Evolutionary conservation across 2,888 invertebrate species (phyloP).

Genomic region (Luffia ferchaultella): DNA sequence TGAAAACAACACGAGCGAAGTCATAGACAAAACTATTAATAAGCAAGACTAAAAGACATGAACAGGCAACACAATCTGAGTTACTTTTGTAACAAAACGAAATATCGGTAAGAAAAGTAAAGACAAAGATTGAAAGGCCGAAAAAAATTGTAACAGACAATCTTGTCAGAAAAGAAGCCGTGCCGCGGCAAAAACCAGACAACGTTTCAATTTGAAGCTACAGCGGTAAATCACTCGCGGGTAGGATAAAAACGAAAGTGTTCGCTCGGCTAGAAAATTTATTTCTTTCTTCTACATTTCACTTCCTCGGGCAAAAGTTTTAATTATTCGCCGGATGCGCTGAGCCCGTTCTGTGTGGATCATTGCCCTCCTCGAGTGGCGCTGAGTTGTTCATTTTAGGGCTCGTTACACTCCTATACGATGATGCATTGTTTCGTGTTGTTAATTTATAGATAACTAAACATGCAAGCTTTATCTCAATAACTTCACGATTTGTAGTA

Average conservation of each 20-base stretch:
- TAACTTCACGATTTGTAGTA: too few relatives aligned
- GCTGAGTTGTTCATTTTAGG: too few relatives aligned
- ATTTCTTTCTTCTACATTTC: constrained; percentile 49
- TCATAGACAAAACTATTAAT: too few relatives aligned
- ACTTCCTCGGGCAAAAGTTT: constrained; percentile 50
- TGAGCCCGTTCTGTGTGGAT: constrained; percentile 33
- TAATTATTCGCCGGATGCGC: constrained; percentile 57
- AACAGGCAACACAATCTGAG: too few relatives aligned
- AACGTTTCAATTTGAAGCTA: constrained; percentile 6
- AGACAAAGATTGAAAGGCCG: background rate
- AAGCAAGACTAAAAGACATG: too few relatives aligned
- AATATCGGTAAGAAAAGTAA: constrained; percentile 2
- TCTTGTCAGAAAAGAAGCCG: constrained; percentile 5
- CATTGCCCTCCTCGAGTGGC: too few relatives aligned
- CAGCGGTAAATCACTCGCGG: constrained; percentile 33
- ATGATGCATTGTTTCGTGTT: too few relatives aligned
- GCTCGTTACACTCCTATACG: too few relatives aligned
- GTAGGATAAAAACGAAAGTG: constrained; percentile 50
- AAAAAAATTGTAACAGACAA: constrained; percentile 5
- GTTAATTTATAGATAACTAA: too few relatives aligned
- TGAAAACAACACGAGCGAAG: too few relatives aligned
- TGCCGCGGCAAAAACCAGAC: constrained; percentile 5
- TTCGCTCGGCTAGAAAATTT: constrained; percentile 49
- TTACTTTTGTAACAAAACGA: too few relatives aligned
- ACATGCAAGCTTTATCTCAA: too few relatives aligned